Conservation (phyloP, 2,797 vertebrate species). For the Coranthus polyacanthus region DNA sequence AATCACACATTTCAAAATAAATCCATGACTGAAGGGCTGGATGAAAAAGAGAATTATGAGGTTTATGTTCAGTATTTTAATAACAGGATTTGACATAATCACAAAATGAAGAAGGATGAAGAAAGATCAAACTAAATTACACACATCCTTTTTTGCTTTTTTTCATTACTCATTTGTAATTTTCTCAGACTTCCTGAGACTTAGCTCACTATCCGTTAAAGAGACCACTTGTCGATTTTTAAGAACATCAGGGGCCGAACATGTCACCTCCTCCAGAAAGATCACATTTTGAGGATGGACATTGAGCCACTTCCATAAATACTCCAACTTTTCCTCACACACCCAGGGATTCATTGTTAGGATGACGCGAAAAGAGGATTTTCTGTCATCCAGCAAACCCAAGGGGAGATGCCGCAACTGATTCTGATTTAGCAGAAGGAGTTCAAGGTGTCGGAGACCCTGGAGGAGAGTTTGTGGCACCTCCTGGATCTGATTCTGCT, state of each 20-base stretch:
- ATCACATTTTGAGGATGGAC: conserved; percentile 40
- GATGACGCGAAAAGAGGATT: conserved; percentile 32
- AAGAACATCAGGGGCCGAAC: conserved; percentile 62
- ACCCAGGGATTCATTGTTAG: conserved; percentile 75
- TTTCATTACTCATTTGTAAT: not conserved
- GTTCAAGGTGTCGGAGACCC: conserved; percentile 60
- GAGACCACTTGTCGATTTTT: conserved; percentile 45
- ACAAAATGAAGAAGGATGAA: too few species aligned
- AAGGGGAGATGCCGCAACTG: conserved; percentile 58
- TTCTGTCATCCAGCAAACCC: conserved; percentile 59
- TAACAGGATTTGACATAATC: not conserved
- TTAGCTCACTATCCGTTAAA: conserved; percentile 54
- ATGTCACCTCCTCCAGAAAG: conserved; percentile 69
- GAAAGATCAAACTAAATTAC: too few species aligned
- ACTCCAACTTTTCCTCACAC: conserved; percentile 69
- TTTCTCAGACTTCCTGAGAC: conserved; percentile 14
- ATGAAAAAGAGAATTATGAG: not conserved
- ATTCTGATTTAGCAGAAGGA: conserved; percentile 77
- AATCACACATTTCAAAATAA: not conserved
- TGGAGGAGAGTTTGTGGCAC: conserved; percentile 68
- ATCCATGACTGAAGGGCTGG: not conserved
- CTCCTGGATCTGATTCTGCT: conserved; percentile 72
- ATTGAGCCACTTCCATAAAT: conserved; percentile 77
- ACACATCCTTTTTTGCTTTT: too few species aligned
- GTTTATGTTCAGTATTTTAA: conserved; percentile 33